phyloP scores from a whole-genome alignment of 2,797 vertebrate species.

The Smutsia gigantea region DNA sequence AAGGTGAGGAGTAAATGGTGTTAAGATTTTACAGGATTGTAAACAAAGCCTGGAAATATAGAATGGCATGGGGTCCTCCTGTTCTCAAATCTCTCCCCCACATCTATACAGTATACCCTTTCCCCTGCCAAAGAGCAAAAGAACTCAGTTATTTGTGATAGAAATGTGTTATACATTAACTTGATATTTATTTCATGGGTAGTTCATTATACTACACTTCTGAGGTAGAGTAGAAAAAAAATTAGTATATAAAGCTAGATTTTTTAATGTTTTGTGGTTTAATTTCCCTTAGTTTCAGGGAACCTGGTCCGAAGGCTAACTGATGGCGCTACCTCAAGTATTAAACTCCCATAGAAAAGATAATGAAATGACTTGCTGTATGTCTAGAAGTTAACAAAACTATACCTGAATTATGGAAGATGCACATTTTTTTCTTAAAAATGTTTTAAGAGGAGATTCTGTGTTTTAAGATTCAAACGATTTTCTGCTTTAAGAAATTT shows the following conservation, averaged over 20 bases:
- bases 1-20: neutral
- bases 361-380: neutral
- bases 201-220: neutral
- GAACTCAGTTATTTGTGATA: neutral
- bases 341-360: neutral
- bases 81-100: neutral
- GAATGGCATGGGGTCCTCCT: neutral
- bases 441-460: neutral
- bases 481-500: neutral
- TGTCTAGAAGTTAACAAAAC: neutral
- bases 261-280: neutral
- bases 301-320: neutral
- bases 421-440: neutral
- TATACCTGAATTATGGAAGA: neutral
- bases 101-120: accelerated
- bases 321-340: neutral
- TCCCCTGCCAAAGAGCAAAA: neutral
- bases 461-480: neutral
- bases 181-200: neutral
- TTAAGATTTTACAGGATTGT: neutral
- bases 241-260: neutral
- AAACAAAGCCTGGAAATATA: neutral
- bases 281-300: neutral
- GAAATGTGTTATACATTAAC: neutral
- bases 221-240: neutral